These are phyloP conservation scores for Asarcornis scutulata DNA, from an alignment of 2,113 vertebrate species.

Conservation along the genomic window DNA sequence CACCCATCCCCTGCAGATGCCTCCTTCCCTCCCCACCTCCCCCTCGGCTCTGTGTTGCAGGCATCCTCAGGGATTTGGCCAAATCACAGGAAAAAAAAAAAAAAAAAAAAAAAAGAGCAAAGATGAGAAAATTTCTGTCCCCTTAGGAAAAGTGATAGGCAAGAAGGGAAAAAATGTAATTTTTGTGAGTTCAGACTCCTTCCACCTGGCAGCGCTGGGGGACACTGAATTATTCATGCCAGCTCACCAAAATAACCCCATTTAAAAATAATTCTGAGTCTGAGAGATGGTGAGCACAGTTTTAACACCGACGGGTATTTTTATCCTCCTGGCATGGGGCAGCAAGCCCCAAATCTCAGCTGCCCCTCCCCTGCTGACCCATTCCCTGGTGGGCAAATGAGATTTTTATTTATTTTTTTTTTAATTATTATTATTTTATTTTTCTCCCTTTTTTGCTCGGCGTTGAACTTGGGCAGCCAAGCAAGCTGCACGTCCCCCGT, in stretches of 20 bases:
- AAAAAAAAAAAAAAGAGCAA: background rate
- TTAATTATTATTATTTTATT: no score
- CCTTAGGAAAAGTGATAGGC: background rate
- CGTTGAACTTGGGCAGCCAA: rapidly evolving
- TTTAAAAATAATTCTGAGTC: background rate
- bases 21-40: background rate
- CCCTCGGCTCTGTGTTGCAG: background rate
- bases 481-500: background rate
- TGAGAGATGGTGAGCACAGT: rapidly evolving
- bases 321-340: rapidly evolving
- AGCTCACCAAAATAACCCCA: background rate
- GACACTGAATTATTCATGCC: background rate
- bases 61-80: background rate
- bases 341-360: background rate
- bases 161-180: no score
- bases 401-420: no score
- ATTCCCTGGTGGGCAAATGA: rapidly evolving
- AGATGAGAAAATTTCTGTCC: background rate
- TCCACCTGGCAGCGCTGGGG: background rate
- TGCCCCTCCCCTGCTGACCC: rapidly evolving
- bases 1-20: background rate
- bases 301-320: rapidly evolving
- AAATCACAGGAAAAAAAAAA: background rate
- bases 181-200: background rate
- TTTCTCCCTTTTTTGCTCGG: rapidly evolving